These are phyloP conservation scores for Tolmerus cingulatus DNA, from an alignment of 2,888 invertebrate species.

Conservation along the genomic window DNA sequence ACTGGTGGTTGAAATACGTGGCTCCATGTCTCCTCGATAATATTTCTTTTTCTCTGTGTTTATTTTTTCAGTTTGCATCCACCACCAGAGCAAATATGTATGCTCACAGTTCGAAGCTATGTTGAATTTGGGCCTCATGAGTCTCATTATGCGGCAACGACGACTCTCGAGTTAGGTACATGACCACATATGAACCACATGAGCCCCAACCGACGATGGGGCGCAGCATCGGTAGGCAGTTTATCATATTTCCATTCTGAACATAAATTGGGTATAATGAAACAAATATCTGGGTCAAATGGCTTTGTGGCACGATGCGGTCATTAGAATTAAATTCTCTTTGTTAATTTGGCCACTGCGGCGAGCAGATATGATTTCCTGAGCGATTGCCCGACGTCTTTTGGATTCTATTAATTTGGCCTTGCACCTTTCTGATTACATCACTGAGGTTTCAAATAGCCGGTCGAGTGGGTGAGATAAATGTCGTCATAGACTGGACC, in stretches of 20 bases:
- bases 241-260: background rate
- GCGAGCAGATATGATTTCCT: background rate
- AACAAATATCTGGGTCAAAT: slow-evolving; percentile 15
- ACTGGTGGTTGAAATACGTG: background rate
- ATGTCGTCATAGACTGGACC: background rate
- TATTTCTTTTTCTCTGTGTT: background rate
- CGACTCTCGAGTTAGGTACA: background rate
- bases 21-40: background rate
- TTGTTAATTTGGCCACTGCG: background rate
- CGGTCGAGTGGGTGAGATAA: background rate
- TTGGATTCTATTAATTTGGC: background rate
- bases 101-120: background rate
- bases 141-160: background rate
- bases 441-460: background rate
- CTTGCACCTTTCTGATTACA: background rate
- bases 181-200: background rate
- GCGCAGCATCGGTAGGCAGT: background rate
- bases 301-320: background rate
- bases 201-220: background rate
- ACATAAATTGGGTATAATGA: background rate
- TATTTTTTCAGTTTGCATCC: background rate
- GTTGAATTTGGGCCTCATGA: background rate
- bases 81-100: background rate
- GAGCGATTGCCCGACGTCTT: background rate
- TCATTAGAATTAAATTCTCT: background rate